phyloP scores from a whole-genome alignment of 1,140 invertebrate genomes.

The Pogonomyrmex barbatus region DNA sequence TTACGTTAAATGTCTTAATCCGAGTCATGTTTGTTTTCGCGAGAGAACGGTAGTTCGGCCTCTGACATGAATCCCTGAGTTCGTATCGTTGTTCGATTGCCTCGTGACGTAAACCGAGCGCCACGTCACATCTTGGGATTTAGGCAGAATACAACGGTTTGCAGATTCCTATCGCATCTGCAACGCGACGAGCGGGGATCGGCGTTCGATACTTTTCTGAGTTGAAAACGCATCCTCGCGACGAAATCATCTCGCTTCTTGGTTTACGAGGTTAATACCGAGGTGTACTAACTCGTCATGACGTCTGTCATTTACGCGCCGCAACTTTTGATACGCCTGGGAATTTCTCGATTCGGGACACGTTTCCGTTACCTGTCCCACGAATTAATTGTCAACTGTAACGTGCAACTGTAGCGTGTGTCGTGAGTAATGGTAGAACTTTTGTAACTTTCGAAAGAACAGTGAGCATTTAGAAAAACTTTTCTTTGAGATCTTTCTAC shows the following conservation, averaged over 20 bases:
- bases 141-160: slow-evolving; percentile 72
- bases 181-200: slow-evolving; percentile 9
- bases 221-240: background rate
- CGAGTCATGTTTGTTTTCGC: background rate
- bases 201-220: slow-evolving; percentile 47
- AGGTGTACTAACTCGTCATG: slow-evolving; percentile 23
- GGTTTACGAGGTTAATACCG: background rate
- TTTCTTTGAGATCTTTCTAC: background rate
- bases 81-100: slow-evolving; percentile 54
- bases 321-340: slow-evolving; percentile 47
- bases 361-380: slow-evolving; percentile 13
- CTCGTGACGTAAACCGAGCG: slow-evolving; percentile 39
- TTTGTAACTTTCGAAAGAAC: background rate
- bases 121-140: slow-evolving; percentile 51
- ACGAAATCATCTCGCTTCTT: background rate
- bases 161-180: slow-evolving; percentile 68
- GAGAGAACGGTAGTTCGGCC: slow-evolving; percentile 67
- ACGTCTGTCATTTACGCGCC: slow-evolving; percentile 38
- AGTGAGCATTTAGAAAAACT: background rate
- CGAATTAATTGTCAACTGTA: slow-evolving; percentile 34
- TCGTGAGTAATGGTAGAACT: background rate
- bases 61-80: slow-evolving; percentile 55
- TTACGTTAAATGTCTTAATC: slow-evolving; percentile 32
- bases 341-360: slow-evolving; percentile 46
- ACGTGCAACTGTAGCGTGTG: background rate